Conservation (phyloP, 1,140 invertebrate species). For the Lepidostoma basale region DNA sequence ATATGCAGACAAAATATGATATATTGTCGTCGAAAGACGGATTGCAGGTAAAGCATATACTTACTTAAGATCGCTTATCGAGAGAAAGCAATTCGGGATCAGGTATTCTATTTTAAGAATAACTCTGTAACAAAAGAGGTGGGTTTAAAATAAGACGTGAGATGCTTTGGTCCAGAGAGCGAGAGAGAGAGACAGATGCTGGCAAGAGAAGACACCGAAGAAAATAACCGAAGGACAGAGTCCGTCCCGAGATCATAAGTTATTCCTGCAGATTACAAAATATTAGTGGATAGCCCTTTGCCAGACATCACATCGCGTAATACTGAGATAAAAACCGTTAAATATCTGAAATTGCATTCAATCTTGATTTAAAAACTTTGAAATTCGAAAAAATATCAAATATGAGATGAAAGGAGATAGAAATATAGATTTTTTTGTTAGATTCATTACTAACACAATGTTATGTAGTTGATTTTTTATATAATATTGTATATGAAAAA, state of each 20-base stretch:
- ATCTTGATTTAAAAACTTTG: too few species aligned
- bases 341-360: too few species aligned
- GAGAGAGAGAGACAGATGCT: conserved; percentile 12
- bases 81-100: conserved; percentile 6
- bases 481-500: too few species aligned
- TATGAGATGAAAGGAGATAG: too few species aligned
- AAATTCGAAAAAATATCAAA: too few species aligned
- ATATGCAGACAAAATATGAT: background rate
- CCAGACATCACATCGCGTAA: background rate
- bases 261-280: conserved; percentile 4
- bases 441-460: too few species aligned
- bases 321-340: too few species aligned
- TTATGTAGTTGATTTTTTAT: too few species aligned
- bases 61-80: background rate
- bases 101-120: conserved; percentile 31
- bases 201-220: conserved; percentile 17
- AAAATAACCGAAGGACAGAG: conserved; percentile 26
- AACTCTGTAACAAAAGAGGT: conserved; percentile 17
- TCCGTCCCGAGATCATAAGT: conserved; percentile 1
- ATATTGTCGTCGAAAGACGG: background rate
- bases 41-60: background rate
- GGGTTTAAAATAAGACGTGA: conserved; percentile 27
- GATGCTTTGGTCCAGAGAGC: background rate
- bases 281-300: background rate
- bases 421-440: too few species aligned